Evolutionary conservation across 2,888 invertebrate genomes (phyloP), one percentile per base, ranked within the genome.

Genomic region (Andrena bucephala): DNA sequence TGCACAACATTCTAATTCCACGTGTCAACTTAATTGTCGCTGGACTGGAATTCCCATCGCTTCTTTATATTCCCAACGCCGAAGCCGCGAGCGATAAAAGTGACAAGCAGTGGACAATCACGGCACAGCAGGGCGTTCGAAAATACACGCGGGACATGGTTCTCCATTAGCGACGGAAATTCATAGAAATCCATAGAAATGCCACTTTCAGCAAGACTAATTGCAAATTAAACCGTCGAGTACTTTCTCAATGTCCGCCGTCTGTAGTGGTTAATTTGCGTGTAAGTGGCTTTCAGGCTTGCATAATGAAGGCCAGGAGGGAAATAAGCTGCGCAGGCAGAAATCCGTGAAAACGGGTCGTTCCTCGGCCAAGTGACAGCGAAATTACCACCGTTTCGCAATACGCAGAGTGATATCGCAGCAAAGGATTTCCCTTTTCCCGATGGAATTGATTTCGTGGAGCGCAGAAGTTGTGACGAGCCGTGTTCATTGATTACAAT

Each of bases 1-100:
- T 27, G 16, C 54, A 33, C 42, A 52, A 63, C 67, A 83, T 85
- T 76, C 48, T 70, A 79, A 85, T 79, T 72, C 76, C 33, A 6
- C 50, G 36, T 62, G 20, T 29, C 59, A 31, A 36, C 29, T 29
- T 29, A 7, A 24, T 52, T 42, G 16, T 66, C 73, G 52, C 16
- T 16, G 13, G 42, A 52, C 69, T 73, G 80, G 81, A 81, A 79
- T 81, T 73, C 73, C 31, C 59, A 24, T 27, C 20, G 50, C 16
- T 42, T 54, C 69, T 69, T 74, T 74, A 33, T 74, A 79, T 66
- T 79, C 52, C 27, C 10, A 13, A 60, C 65, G 20, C 29, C 16
- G 8, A 6, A 31, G 36, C 52, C 10, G 13, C 33, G 52, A n/a
- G 54, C 29, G 65, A 31, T 54, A 54, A 24, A 16, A 73, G 42